A percentile compares a stretch with the other conserved stretches of the same genome.
Evolutionary conservation across 2,797 vertebrate genomes (phyloP).

Genomic region (Eospalax fontanierii): DNA sequence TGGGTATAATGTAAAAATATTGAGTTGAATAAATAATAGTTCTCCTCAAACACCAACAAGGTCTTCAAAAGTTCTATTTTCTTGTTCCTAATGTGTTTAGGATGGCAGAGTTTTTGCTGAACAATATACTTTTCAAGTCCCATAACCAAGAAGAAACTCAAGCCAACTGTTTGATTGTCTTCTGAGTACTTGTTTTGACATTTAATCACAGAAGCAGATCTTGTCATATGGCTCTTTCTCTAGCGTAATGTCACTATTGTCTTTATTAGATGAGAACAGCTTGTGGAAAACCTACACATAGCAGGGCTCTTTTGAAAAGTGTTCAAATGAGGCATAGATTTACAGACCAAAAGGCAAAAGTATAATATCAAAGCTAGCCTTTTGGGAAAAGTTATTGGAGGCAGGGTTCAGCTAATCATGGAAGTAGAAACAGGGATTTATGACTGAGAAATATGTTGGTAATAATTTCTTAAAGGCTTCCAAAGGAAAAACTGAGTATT

Average conservation of each 20-base stretch:
- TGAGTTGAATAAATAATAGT: background rate
- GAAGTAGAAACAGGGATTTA: background rate
- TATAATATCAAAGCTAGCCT: conserved; percentile 65
- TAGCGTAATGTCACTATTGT: conserved; percentile 63
- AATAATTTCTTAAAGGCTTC: conserved; percentile 16
- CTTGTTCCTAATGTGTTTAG: conserved; percentile 15
- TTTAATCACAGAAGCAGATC: conserved; percentile 70
- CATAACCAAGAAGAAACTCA: conserved; percentile 61
- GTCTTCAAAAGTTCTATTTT: background rate
- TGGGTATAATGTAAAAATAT: conserved; percentile 19
- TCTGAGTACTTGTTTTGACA: conserved; percentile 79
- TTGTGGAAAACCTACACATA: conserved; percentile 80
- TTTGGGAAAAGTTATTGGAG: conserved; percentile 53
- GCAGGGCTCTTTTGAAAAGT: conserved; percentile 66
- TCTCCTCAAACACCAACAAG: background rate
- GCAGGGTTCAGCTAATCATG: background rate
- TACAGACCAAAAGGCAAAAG: conserved; percentile 45
- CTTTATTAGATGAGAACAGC: conserved; percentile 76
- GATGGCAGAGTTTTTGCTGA: background rate
- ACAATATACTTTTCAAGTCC: conserved; percentile 62
- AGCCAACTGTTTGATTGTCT: conserved; percentile 77
- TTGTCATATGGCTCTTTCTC: conserved; percentile 63
- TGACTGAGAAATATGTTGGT: background rate
- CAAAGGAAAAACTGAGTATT: background rate
- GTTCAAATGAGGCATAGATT: conserved; percentile 68